Conservation (phyloP, 2,888 invertebrate genomes). For the Cosmia trapezina region DNA sequence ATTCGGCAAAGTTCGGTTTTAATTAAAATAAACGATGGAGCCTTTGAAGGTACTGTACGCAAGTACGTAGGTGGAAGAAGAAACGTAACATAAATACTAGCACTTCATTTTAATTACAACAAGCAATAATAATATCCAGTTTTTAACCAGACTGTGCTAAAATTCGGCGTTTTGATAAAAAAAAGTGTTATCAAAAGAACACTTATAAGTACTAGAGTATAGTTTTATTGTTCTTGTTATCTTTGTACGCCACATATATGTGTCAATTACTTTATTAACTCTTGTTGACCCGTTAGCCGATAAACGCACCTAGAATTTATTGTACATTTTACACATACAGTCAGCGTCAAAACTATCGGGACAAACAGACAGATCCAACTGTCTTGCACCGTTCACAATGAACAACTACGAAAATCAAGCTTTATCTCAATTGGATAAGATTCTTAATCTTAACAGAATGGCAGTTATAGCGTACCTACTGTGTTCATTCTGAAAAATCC, state of each 20-base stretch:
- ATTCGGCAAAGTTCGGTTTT: too few species aligned
- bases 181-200: slow-evolving; percentile 17
- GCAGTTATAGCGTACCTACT: neutral
- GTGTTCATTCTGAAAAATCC: neutral
- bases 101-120: neutral
- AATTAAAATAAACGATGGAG: too few species aligned
- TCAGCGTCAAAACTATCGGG: neutral
- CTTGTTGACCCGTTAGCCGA: slow-evolving; percentile 19
- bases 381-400: neutral
- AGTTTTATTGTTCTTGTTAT: slow-evolving; percentile 39
- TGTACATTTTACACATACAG: neutral
- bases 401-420: neutral
- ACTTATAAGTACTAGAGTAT: neutral
- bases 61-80: neutral
- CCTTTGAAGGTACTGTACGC: too few species aligned
- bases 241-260: slow-evolving; percentile 28
- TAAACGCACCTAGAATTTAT: slow-evolving; percentile 14
- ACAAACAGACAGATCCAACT: neutral
- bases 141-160: slow-evolving; percentile 11
- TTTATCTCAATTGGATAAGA: neutral
- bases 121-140: slow-evolving; percentile 1
- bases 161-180: slow-evolving; percentile 9
- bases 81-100: neutral
- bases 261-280: slow-evolving; percentile 35
- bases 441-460: neutral